Evolutionary conservation across 2,888 invertebrate species (phyloP).

Genomic region (Leuctra nigra): DNA sequence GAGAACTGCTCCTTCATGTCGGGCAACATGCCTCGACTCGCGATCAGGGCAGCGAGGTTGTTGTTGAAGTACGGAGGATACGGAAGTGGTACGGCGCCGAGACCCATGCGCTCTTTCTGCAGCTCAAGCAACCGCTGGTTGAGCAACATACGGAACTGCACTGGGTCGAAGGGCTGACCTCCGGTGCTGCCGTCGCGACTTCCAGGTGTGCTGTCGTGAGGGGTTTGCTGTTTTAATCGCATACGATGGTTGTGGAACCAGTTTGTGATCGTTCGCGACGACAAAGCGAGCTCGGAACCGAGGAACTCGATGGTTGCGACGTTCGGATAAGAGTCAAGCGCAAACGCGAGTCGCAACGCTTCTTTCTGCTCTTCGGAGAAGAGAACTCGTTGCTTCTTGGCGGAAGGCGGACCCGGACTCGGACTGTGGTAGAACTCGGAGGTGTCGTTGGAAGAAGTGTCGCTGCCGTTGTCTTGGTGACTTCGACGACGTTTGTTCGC

Average conservation of each 20-base stretch:
- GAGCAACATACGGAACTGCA: conserved; percentile 80
- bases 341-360: conserved; percentile 87
- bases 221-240: conserved; percentile 80
- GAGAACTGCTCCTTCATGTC: conserved; percentile 73
- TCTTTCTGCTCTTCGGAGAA: conserved; percentile 99
- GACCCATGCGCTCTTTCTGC: conserved; percentile 76
- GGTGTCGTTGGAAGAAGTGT: conserved; percentile 82
- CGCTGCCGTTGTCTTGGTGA: conserved; percentile 68
- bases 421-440: conserved; percentile 83
- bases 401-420: conserved; percentile 76
- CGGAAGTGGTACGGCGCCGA: conserved; percentile 53
- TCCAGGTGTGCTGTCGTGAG: conserved; percentile 25
- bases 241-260: conserved; percentile 99
- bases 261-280: conserved; percentile 94
- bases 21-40: conserved; percentile 57
- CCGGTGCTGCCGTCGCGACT: conserved; percentile 36
- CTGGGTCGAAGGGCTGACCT: conserved; percentile 73
- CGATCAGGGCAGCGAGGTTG: conserved; percentile 68
- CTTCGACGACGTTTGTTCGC: conserved; percentile 79
- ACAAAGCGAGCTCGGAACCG: conserved; percentile 82
- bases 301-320: conserved; percentile 94
- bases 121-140: conserved; percentile 84
- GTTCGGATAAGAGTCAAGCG: conserved; percentile 94
- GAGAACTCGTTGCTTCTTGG: conserved; percentile 89
- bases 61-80: conserved; percentile 72